Percentiles rank a stretch among this genome's conserved stretches.
These are phyloP conservation scores for Lucilia cuprina DNA, from an alignment of 1,140 invertebrate species.

Conservation along the genomic window DNA sequence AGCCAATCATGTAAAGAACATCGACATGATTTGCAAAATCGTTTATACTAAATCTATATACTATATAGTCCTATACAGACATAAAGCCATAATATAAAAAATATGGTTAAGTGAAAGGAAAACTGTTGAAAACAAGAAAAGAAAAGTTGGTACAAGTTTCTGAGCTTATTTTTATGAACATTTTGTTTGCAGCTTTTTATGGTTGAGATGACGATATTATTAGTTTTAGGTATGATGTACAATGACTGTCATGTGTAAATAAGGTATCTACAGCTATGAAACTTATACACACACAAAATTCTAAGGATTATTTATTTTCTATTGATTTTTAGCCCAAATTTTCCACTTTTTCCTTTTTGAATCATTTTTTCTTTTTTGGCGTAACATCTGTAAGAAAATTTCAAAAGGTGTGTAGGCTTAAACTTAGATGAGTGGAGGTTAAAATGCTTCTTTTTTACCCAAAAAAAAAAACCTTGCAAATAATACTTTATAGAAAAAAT, in stretches of 20 bases:
- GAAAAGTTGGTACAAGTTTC: too few species aligned
- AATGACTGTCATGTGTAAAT: too few species aligned
- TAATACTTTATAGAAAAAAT: background rate
- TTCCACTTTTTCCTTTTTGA: background rate
- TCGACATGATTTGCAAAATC: background rate
- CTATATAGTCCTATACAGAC: background rate
- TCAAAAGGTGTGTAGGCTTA: background rate
- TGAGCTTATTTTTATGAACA: too few species aligned
- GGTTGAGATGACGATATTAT: too few species aligned
- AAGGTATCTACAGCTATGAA: too few species aligned
- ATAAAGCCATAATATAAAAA: too few species aligned
- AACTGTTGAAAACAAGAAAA: too few species aligned
- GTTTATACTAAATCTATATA: background rate
- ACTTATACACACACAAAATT: background rate
- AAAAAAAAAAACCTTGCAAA: background rate
- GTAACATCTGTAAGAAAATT: background rate
- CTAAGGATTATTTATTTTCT: background rate
- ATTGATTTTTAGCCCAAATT: conserved; percentile 2
- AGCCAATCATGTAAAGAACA: background rate
- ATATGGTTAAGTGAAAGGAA: too few species aligned
- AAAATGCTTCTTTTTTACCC: background rate
- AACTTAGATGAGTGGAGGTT: background rate
- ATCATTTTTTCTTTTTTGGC: background rate
- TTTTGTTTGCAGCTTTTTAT: too few species aligned
- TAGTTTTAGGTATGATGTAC: too few species aligned